A percentile compares a stretch with the other conserved stretches of the same genome.
Evolutionary conservation across 1,140 invertebrate species (phyloP).

Genomic region (Helicorthomorpha holstii): DNA sequence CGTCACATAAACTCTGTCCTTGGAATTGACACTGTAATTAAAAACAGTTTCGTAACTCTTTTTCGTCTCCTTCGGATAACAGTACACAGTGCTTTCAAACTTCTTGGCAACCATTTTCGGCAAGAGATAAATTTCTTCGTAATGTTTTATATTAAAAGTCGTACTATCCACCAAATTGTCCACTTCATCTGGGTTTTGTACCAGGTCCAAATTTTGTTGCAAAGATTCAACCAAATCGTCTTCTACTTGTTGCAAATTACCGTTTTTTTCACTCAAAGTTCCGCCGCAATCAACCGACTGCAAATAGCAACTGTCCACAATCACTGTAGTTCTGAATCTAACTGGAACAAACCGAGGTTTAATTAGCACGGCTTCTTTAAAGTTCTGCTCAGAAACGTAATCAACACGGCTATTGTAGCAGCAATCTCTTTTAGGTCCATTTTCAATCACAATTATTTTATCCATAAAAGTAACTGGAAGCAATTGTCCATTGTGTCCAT

Average conservation of each 20-base stretch:
- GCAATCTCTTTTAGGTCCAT: not conserved
- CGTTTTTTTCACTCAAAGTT: not conserved
- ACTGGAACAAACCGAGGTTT: not conserved
- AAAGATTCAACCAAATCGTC: not conserved
- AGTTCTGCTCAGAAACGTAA: not conserved
- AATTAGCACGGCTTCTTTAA: not conserved
- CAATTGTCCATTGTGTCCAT: too few relatives aligned
- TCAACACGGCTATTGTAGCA: not conserved
- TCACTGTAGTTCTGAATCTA: not conserved
- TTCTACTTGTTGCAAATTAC: not conserved
- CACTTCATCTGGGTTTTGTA: not conserved
- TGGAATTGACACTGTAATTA: not conserved
- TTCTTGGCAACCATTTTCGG: not conserved
- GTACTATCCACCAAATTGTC: too few relatives aligned
- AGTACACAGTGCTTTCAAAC: not conserved
- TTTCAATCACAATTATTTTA: too few relatives aligned
- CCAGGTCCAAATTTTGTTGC: not conserved
- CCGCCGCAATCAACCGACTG: not conserved
- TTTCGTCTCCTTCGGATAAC: not conserved
- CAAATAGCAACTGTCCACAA: not conserved
- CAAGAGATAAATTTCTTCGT: not conserved
- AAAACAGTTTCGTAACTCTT: not conserved
- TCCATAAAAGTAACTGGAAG: too few relatives aligned
- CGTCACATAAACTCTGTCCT: not conserved
- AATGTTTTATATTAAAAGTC: not conserved